Percentiles rank a stretch among this genome's conserved stretches.
phyloP scores from a whole-genome alignment of 2,888 invertebrate species.

The Drosophila paranaensis region DNA sequence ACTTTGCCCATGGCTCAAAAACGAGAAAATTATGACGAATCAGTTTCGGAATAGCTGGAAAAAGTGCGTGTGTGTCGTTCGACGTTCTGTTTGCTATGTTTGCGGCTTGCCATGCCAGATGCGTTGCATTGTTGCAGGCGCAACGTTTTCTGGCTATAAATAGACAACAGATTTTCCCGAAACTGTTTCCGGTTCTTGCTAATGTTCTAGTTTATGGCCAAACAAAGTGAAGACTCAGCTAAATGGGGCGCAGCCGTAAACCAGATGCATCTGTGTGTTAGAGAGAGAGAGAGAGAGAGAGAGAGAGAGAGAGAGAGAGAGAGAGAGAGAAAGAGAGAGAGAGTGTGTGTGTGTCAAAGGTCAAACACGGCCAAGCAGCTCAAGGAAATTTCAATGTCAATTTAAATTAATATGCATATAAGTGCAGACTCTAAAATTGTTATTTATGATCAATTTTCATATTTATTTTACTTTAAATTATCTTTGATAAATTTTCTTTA shows the following conservation, averaged over 20 bases:
- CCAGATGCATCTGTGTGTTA: background rate
- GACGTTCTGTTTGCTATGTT: constrained; percentile 5
- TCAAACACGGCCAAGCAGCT: constrained; percentile 4
- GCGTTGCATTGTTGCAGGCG: constrained; percentile 56
- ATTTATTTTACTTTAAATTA: background rate
- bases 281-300: too few species aligned
- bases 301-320: too few species aligned
- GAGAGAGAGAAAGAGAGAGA: too few species aligned
- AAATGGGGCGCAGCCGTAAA: constrained; percentile 48
- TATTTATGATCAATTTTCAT: background rate
- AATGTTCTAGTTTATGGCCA: constrained; percentile 59
- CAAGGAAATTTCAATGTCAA: background rate
- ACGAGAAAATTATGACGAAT: constrained; percentile 42
- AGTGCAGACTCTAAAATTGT: background rate
- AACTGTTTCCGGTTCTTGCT: constrained; percentile 46
- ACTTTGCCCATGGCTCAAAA: constrained; percentile 84
- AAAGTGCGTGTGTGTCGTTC: background rate
- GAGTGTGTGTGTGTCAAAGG: constrained; percentile 7
- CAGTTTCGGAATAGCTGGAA: constrained; percentile 1
- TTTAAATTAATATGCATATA: background rate
- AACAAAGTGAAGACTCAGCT: constrained; percentile 40
- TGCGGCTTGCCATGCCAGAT: constrained; percentile 56
- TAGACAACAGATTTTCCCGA: constrained; percentile 42
- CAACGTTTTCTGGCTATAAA: constrained; percentile 31
- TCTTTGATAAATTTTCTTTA: background rate